These are phyloP conservation scores for Macquaria ambigua DNA, from an alignment of 2,113 vertebrate genomes.

Conservation along the genomic window DNA sequence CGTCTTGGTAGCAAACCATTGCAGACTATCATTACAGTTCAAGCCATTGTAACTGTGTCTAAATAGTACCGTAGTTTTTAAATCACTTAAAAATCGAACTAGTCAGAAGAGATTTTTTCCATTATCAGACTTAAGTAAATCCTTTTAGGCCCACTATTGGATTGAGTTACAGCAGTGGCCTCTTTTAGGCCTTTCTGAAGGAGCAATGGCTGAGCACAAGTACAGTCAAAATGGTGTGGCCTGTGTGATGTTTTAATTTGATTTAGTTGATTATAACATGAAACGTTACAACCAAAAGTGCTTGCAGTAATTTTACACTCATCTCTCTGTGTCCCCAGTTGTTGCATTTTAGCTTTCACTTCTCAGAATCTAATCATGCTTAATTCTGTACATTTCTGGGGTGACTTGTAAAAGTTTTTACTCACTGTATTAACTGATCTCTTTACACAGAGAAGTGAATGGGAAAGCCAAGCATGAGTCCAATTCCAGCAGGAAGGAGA, in stretches of 20 bases:
- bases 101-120: neutral
- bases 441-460: constrained; percentile 85
- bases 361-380: neutral
- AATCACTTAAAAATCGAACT: neutral
- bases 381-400: neutral
- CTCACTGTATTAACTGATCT: neutral
- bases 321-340: fast-evolving
- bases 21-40: no score
- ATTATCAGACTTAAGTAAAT: neutral
- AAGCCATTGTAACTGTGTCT: fast-evolving
- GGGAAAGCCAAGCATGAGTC: constrained; percentile 87
- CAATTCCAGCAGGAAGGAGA: constrained; percentile 92
- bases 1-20: neutral
- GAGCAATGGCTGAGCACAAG: neutral
- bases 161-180: neutral
- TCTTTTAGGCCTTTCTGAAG: neutral
- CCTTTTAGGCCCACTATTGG: neutral
- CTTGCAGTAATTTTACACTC: neutral
- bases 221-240: neutral
- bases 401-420: neutral
- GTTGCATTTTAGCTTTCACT: neutral
- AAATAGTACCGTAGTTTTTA: no score
- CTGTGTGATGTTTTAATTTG: neutral
- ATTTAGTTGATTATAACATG: no score
- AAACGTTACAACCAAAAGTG: neutral